Evolutionary conservation across 2,888 invertebrate species (phyloP), one percentile per base, ranked within the genome.

Genomic region (Tuberolachnus salignus): DNA sequence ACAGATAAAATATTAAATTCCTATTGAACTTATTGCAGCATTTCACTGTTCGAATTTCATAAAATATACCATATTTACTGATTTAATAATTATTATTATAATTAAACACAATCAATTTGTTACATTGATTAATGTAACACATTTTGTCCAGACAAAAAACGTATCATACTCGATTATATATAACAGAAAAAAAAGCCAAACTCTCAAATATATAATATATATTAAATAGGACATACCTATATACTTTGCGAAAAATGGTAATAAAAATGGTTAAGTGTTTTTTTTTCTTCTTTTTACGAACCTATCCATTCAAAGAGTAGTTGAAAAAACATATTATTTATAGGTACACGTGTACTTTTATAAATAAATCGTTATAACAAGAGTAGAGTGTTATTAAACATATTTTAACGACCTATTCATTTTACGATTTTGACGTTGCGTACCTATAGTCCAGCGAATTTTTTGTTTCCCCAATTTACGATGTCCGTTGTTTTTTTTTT

Each of bases 351-450:
- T 53, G 19, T 14, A 34, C 14, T 14, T 21, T 19, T 53, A 34
- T 42, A 67, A 67, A 67, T n/a, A 13, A 67, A 66, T 23, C 46
- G 46, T 21, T 46, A 46, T 46, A 49, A 23, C 14, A 59, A 16
- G 16, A 9, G 19, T 44, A 63, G 6, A 42, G 34, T 21, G 57
- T 57, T 16, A 23, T 71, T 26, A 46, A 44, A 59, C n/a, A 34
- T 34, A 34, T 34, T 46, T 59, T 59, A 71, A 59, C 59, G 71
- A 71, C 59, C 19, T 11, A n/a, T 49, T 49, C 46, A 11, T 59
- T 71, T 71, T 71, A 71, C 59, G 59, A 34, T 53, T 69, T 19
- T 10, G n/a, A 34, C 19, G 19, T n/a, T 71, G 16, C 23, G 44
- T 4, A 55, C n/a, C n/a, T 67, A 67, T 69, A 21, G 14, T 19